Percentiles rank a stretch among this genome's conserved stretches.
Evolutionary conservation across 2,797 vertebrate species (phyloP).

Genomic region (Streptopelia turtur): DNA sequence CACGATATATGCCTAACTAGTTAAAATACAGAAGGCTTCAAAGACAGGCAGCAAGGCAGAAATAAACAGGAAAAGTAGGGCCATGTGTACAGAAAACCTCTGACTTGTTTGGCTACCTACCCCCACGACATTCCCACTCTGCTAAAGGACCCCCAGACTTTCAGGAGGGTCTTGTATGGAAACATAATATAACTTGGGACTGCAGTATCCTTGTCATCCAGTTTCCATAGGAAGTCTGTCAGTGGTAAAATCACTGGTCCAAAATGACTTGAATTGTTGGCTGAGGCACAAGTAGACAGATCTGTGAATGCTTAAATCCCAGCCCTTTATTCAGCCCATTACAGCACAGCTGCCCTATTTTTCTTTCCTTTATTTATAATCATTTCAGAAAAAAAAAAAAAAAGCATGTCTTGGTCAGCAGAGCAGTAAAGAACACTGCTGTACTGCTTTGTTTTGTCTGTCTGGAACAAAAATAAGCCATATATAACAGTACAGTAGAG

Average conservation of each 20-base stretch:
- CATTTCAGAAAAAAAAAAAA: background rate
- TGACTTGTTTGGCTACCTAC: background rate
- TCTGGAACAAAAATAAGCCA: background rate
- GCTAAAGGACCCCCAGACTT: background rate
- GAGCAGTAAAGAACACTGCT: background rate
- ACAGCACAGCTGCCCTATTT: background rate
- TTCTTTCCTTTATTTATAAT: background rate
- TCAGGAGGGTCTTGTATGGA: background rate
- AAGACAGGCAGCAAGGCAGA: background rate
- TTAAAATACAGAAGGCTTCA: background rate
- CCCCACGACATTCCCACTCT: background rate
- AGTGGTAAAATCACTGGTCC: background rate
- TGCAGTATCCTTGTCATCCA: background rate
- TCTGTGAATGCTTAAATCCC: background rate
- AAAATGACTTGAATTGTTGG: conserved; percentile 3
- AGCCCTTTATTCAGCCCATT: background rate
- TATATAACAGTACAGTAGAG: background rate
- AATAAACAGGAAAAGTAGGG: background rate
- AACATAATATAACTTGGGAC: background rate
- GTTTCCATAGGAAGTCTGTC: background rate
- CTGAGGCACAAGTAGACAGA: conserved; percentile 4
- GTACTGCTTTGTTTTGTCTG: background rate
- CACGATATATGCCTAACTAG: background rate
- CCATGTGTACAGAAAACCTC: background rate
- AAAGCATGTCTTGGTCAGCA: background rate